Base-by-base conservation (phyloP, 2,888 invertebrate genomes). In the Plebejus anna region DNA sequence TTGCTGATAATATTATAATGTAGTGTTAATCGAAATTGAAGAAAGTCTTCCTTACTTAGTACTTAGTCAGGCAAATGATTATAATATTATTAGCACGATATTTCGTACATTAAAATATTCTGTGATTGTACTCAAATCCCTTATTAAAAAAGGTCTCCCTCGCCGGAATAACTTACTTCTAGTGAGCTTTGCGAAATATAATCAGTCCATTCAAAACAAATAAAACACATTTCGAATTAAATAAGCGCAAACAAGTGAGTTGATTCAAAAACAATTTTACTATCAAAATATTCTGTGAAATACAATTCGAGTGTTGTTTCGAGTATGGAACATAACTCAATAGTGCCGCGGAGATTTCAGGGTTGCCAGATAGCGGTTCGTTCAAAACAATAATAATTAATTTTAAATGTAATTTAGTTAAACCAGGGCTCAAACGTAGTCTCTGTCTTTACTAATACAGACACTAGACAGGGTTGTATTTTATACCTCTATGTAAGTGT, bases 251-350 rank as follows among this genome's bases (percentile, higher is more conserved):
- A 75, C 28, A 51, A 73, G 13, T 73, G 28, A 38, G n/a, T 42
- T 42, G 42, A 38, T 42, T 22, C 42, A 71, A 71, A 71, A 71
- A 42, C n/a, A 71, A 71, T 71, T 38, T n/a, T 22, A 71, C 73
- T 73, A 55, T 73, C 51, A 73, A 73, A 73, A 73, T 73, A 73
- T 73, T 73, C 73, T 55, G 55, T 73, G 55, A 73, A 55, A 73
- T 51, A 55, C 51, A 73, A 55, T 73, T 55, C 83, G 83, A 85
- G 82, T 85, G 79, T 79, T 32, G 73, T 81, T 79, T 80, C 81
- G 82, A 84, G 84, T 90, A 89, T 90, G 87, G 87, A 89, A 88
- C 87, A 90, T 90, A 91, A 90, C 89, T 91, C 89, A 90, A 90
- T 90, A 89, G 88, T 84, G 85, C 84, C 84, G 86, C 80, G 84